Evolutionary conservation across 1,140 invertebrate genomes (phyloP).

Genomic region (Pygmarrhopalites habei): DNA sequence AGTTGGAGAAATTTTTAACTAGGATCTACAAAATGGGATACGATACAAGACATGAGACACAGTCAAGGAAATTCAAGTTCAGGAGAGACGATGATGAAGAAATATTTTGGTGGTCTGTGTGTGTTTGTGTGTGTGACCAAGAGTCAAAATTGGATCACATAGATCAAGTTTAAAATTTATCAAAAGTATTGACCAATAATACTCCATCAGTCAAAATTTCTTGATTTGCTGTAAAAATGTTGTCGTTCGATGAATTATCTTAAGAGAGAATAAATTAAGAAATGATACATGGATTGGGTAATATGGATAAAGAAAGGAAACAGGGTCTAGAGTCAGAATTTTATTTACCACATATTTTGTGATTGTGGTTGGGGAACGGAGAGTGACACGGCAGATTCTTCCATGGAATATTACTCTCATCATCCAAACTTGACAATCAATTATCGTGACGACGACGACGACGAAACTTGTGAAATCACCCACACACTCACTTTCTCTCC

Average conservation of each 20-base stretch:
- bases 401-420: constrained; percentile 8
- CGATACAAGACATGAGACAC: too few relatives aligned
- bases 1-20: too few relatives aligned
- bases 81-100: too few relatives aligned
- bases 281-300: too few relatives aligned
- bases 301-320: background rate
- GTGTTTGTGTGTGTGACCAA: too few relatives aligned
- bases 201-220: background rate
- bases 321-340: background rate
- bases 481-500: background rate
- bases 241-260: background rate
- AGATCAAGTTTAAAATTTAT: background rate
- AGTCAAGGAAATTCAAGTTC: too few relatives aligned
- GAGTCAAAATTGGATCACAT: too few relatives aligned
- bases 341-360: background rate
- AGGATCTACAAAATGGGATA: too few relatives aligned
- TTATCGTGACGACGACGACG: background rate
- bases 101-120: too few relatives aligned
- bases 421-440: background rate
- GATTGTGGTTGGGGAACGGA: background rate
- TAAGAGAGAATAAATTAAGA: too few relatives aligned
- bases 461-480: background rate
- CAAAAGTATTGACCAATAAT: background rate
- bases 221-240: background rate
- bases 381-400: constrained; percentile 1